Base-by-base conservation (phyloP, 2,888 invertebrate species). In the Acholoe squamosa region DNA sequence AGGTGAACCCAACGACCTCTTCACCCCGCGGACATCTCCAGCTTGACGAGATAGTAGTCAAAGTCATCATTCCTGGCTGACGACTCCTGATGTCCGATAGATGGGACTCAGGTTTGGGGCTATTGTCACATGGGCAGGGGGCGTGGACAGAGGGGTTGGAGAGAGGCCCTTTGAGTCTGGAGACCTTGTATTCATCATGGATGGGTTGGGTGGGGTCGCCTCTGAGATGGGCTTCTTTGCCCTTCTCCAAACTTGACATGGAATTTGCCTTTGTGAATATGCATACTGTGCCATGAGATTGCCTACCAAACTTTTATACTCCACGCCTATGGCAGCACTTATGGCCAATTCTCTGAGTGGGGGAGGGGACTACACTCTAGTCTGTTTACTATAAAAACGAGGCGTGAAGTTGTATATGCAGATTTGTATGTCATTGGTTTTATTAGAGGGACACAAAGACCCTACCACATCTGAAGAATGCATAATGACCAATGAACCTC, bases 21-120 rank as follows among this genome's bases (percentile, higher is more conserved):
- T 14, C 3, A 43, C 71, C 71, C 28, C 10, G 34, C 19, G 80
- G 80, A 80, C 61, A 61, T n/a, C 61, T 19, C 61, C 14, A 3
- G 61, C 19, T 34, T 33, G 43, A 43, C 80, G 33, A 80, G 80
- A 80, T 43, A 43, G 80, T 12, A 43, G 80, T n/a, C 77, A 33
- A 22, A 7, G 14, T 10, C 25, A 43, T 80, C 80, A 33, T 33
- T n/a, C 12, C 71, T n/a, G 71, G 3, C 71, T 25, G 31, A 25
- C 25, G 80, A 33, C 80, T 25, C 34, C 80, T 80, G 80, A 80
- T 80, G 80, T 33, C 76, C 33, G 80, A 80, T 80, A 80, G 22
- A 14, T 10, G 16, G 80, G 34, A 33, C 80, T 19, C 34, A 19
- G n/a, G 80, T 3, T 61, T 12, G 16, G 43, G 43, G 43, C 0